Base-by-base conservation (phyloP, 2,888 invertebrate genomes). In the Drosophila austrosaltans region DNA sequence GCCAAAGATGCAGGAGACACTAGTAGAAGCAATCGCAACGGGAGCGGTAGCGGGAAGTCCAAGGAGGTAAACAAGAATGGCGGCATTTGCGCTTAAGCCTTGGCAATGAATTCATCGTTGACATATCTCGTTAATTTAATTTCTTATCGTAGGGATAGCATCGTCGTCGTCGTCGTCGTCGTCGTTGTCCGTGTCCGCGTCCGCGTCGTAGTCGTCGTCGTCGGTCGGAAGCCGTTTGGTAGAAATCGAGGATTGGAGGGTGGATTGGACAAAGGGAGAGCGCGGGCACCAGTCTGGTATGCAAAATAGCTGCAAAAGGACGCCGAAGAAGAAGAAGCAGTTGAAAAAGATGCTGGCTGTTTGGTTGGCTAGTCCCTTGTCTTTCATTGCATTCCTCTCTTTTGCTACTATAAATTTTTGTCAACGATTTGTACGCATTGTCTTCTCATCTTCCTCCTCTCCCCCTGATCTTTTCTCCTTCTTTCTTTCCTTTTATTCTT, bases 111-210 rank as follows among this genome's bases (percentile, higher is more conserved):
- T 91, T 90, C 91, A 90, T 90, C 90, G 90, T 91, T 91, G 91
- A 91, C 91, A 91, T 91, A 91, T 91, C 91, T 91, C 91, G 91
- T 92, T 91, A 92, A 91, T 91, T 92, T 91, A 91, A 91, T 91
- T 91, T 92, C 91, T 90, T 91, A 91, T 91, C 92, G 90, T 89
- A 90, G 87, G 90, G 87, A 87, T 89, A 89, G 90, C 87, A 89
- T 89, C 89, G 88, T 79, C 80, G 75, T 77, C 67, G 64, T 60
- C 76, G 74, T 71, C 73, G 48, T 48, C 76, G n/a, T n/a, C n/a
- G n/a, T n/a, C n/a, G n/a, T n/a, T 69, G 70, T 66, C 57, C 48
- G 44, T 8, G 44, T 42, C 16, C 48, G 32, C 3, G 20, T 48
- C 64, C 28, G n/a, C 5, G 28, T 57, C 62, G 54, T 54, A 56